Base-by-base conservation (phyloP, 2,888 invertebrate genomes). In the Neelides folsomi region DNA sequence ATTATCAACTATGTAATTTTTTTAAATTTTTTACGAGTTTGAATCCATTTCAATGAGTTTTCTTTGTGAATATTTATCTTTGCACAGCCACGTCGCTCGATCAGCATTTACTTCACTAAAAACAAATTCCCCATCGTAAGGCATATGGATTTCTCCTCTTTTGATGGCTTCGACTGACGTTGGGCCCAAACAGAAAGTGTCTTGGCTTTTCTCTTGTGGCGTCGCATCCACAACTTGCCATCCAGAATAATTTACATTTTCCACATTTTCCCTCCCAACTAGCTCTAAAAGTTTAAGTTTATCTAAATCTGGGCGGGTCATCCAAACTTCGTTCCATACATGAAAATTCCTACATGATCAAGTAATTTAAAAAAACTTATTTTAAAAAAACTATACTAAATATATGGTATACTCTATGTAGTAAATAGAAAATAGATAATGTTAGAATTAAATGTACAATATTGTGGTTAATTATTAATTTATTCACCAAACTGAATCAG, bases 141-240 rank as follows among this genome's bases (percentile, higher is more conserved):
- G 78, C 47, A 82, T 75, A 0, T 83, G 82, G 19, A 86, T 80
- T 55, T 81, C 79, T 1, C 87, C 87, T 66, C 81, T 77, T 62
- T 79, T 79, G 54, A 88, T 77, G 4, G 87, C 87, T 66, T 81
- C 82, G 2, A 86, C 68, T 0, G 87, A 81, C 0, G 84, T 80
- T 8, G 88, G 87, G 0, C 88, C 87, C 65, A 84, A 85, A 57
- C 83, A 83, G 70, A 76, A 86, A 54, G 79, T 37, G 73, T 74
- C 72, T 37, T 79, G 77, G 4, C 85, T 85, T 1, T 75, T 76
- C 69, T 87, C 86, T 68, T 87, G 87, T 0, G 88, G 87, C 0
- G 88, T 88, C 0, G 86, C 80, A 67, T 89, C 88, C 43, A 87
- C 77, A 0, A 83, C 86, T 72, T 89, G 88, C 88, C 88, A 89